Evolutionary conservation across 1,140 invertebrate genomes (phyloP).

Genomic region (Aphelenchoides fujianensis): DNA sequence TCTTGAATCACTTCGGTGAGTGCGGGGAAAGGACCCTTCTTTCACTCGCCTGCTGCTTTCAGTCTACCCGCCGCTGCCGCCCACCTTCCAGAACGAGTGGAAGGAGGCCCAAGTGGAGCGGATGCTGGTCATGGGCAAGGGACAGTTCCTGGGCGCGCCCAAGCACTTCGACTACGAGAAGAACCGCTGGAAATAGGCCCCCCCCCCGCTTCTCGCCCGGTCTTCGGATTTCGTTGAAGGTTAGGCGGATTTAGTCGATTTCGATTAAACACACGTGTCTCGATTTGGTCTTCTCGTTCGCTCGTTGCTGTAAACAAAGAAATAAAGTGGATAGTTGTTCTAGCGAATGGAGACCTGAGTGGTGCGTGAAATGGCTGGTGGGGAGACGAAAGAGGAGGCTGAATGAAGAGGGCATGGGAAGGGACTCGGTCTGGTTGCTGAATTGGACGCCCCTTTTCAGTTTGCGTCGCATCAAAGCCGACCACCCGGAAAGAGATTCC

Average conservation of each 20-base stretch:
- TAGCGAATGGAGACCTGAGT: too few relatives aligned
- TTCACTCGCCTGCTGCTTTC: too few relatives aligned
- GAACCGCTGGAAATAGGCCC: slow-evolving; percentile 53
- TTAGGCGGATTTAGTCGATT: background rate
- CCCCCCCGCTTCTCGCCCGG: background rate
- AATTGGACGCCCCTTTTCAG: too few relatives aligned
- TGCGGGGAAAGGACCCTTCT: too few relatives aligned
- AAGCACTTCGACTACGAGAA: slow-evolving; percentile 59
- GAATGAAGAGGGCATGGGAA: too few relatives aligned
- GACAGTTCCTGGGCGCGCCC: slow-evolving; percentile 51
- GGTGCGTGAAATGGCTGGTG: too few relatives aligned
- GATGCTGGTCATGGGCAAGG: slow-evolving; percentile 50
- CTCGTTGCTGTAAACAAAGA: too few relatives aligned
- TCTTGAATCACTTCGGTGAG: slow-evolving; percentile 54
- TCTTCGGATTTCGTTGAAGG: background rate
- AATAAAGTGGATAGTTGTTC: too few relatives aligned
- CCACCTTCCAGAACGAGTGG: slow-evolving; percentile 59
- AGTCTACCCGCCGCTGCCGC: slow-evolving; percentile 54
- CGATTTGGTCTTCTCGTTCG: background rate
- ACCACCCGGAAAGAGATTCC: too few relatives aligned
- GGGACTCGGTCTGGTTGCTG: too few relatives aligned
- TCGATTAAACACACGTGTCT: background rate
- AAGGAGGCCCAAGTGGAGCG: slow-evolving; percentile 55
- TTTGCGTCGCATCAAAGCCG: too few relatives aligned
- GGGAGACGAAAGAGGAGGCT: too few relatives aligned